Base-by-base conservation (phyloP, 2,797 vertebrate genomes). In the Tangara arthus region DNA sequence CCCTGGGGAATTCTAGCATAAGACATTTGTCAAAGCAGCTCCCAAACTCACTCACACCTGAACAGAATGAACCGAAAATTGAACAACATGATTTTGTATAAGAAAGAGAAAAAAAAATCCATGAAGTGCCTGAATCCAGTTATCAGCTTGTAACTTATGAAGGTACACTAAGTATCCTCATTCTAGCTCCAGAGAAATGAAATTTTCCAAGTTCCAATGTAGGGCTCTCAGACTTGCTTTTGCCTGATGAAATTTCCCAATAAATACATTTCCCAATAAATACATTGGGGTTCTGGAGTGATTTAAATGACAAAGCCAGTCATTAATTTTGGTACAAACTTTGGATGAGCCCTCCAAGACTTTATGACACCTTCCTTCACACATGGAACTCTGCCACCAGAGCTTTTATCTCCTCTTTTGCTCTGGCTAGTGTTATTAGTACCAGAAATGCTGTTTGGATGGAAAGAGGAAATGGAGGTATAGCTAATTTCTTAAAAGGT, bases 351-450 rank as follows among this genome's bases (percentile, higher is more conserved):
- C 55, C 73, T 96, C 69, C 82, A 95, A 94, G 91, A 37, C 39
- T 72, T 96, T 90, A 94, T 95, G 86, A 96, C 96, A 96, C 96
- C 93, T 96, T 94, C 79, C 50, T 91, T 93, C 83, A 90, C 70
- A 84, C 1, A 30, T 96, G 96, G 95, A 96, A 94, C 92, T 72
- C 77, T 96, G 96, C 96, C 96, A 96, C 88, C 95, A 92, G 93
- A 90, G 96, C 96, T 96, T 96, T 96, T 96, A 96, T 95, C 95
- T 95, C 73, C 82, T 96, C 91, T 82, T 71, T 86, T 56, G 12
- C 77, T 91, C 93, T 94, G 93, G 91, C 93, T 95, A 60, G 47
- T 59, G 88, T 93, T 96, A 94, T 81, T 89, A 95, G 83, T 52
- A 95, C 46, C 92, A 96, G 88, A 95, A 94, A 89, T 46, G 73